Percentiles rank a stretch among this genome's conserved stretches.
These are phyloP conservation scores for Cynodonichthys magdalenae DNA, from an alignment of 2,797 vertebrate species.

Conservation along the genomic window DNA sequence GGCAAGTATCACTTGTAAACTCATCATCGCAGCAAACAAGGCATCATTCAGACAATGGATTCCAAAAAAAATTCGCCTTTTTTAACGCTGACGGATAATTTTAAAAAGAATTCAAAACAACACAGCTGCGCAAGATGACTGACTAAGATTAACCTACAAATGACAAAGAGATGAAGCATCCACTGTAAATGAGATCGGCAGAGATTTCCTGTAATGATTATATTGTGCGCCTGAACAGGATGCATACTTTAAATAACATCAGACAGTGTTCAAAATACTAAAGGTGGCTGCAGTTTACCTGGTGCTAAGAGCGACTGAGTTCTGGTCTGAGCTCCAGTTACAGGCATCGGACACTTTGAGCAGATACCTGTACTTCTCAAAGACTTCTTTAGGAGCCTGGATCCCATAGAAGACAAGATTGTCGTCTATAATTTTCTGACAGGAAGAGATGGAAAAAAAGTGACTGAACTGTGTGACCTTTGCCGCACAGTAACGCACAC, in stretches of 20 bases:
- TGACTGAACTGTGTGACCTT: not conserved
- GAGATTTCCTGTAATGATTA: not conserved
- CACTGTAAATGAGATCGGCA: no score
- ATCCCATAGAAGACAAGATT: constrained; percentile 87
- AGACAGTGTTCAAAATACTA: constrained; percentile 5
- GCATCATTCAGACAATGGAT: not conserved
- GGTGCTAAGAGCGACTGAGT: constrained; percentile 69
- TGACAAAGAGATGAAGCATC: no score
- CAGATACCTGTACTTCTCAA: constrained; percentile 85
- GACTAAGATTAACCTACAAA: not conserved
- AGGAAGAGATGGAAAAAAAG: not conserved
- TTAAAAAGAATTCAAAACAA: not conserved
- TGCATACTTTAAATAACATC: constrained; percentile 6
- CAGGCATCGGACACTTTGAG: constrained; percentile 82
- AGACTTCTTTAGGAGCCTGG: constrained; percentile 79
- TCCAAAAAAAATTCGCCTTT: not conserved
- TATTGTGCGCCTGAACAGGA: not conserved
- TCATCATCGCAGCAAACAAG: not conserved
- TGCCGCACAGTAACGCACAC: not conserved
- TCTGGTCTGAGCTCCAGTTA: constrained; percentile 80
- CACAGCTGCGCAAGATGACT: not conserved
- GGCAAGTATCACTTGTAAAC: constrained; percentile 12
- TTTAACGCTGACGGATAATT: not conserved
- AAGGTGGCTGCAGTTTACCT: constrained; percentile 59
- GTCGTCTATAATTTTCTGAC: constrained; percentile 73